These are phyloP conservation scores for Carollia perspicillata DNA, from an alignment of 2,113 vertebrate genomes.

Conservation along the genomic window DNA sequence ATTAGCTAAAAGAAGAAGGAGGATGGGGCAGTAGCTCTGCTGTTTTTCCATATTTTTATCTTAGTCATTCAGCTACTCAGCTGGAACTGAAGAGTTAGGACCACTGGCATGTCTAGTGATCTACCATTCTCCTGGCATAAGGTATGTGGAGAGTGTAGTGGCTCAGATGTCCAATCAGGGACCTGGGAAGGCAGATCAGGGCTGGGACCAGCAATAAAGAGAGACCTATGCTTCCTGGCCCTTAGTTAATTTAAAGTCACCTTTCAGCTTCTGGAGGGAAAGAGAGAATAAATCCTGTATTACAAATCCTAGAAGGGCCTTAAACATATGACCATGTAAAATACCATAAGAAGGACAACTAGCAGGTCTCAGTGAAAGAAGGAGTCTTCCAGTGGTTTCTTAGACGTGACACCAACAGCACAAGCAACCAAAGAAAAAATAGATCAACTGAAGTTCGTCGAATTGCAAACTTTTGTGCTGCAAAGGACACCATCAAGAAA, in stretches of 20 bases:
- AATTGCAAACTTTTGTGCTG: too few relatives aligned
- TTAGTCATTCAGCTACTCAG: neutral
- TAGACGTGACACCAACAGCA: neutral
- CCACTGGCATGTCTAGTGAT: neutral
- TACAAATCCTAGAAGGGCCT: neutral
- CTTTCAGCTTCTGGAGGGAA: neutral
- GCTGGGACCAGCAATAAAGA: neutral
- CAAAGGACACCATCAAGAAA: too few relatives aligned
- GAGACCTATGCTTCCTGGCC: neutral
- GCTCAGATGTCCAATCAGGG: neutral
- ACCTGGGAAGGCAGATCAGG: neutral
- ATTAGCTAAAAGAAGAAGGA: neutral
- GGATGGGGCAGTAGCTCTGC: neutral
- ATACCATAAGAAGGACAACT: neutral
- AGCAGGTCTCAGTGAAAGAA: neutral
- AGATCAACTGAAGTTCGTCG: too few relatives aligned
- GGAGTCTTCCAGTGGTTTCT: neutral
- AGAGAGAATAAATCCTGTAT: conserved; percentile 28
- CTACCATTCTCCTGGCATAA: neutral
- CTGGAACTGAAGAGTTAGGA: neutral
- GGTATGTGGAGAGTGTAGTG: neutral
- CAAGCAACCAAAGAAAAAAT: too few relatives aligned
- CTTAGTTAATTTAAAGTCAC: neutral
- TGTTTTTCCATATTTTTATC: neutral
- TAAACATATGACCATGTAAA: neutral